Conservation (phyloP, 2,113 vertebrate species). For the Pionites leucogaster region DNA sequence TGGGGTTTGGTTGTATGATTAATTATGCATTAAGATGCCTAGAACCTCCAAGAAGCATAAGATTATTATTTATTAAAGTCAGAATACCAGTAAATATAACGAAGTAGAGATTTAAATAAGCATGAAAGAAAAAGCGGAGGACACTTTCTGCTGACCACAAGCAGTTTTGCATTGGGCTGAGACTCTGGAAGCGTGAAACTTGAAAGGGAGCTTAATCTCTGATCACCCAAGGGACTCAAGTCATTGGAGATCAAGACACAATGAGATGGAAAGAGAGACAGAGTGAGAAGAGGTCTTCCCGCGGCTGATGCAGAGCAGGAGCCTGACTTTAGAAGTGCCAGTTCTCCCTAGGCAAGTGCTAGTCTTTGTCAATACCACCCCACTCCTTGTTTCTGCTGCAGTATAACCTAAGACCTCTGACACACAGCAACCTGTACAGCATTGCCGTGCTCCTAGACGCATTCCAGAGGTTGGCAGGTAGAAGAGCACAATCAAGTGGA, state of each 20-base stretch:
- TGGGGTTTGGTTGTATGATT: slow-evolving; percentile 51
- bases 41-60: not conserved
- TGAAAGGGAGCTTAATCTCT: not conserved
- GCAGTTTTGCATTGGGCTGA: not conserved
- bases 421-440: not conserved
- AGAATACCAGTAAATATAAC: slow-evolving; percentile 46
- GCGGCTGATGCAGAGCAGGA: not conserved
- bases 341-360: not conserved
- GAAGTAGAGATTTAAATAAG: slow-evolving; percentile 42
- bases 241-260: not conserved
- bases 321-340: not conserved
- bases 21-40: slow-evolving; percentile 45
- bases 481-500: not conserved
- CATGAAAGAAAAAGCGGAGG: not conserved
- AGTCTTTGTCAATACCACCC: not conserved
- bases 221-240: not conserved
- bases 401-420: not conserved
- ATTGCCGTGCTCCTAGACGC: not conserved
- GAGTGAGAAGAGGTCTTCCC: not conserved
- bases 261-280: not conserved
- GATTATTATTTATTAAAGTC: slow-evolving; percentile 61
- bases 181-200: not conserved
- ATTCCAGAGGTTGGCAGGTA: not conserved
- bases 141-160: slow-evolving; percentile 19
- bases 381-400: not conserved